phyloP scores from a whole-genome alignment of 2,113 vertebrate genomes.

The Litocranius walleri region DNA sequence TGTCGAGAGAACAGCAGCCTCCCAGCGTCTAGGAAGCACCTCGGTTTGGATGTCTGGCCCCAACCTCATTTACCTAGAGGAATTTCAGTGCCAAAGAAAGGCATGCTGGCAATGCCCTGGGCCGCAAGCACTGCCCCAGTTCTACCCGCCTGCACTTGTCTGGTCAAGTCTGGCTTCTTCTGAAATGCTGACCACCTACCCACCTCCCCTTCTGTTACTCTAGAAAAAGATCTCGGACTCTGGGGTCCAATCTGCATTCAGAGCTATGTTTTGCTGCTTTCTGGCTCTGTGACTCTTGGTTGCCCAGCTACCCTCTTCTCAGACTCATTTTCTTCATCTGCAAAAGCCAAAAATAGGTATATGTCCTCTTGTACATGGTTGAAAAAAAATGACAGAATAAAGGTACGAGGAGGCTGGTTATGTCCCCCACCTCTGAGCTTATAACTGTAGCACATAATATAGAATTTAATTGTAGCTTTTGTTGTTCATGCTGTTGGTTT shows the following conservation, averaged over 20 bases:
- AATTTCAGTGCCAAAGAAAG: neutral
- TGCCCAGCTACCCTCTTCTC: neutral
- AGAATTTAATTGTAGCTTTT: neutral
- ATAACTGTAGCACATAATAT: neutral
- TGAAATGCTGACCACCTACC: neutral
- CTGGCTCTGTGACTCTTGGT: neutral
- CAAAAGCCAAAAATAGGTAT: neutral
- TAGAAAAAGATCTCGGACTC: neutral
- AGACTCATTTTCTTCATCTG: neutral
- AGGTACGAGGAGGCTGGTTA: neutral
- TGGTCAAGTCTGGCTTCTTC: neutral
- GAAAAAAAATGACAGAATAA: neutral
- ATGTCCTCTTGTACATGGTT: neutral
- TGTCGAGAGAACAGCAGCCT: neutral
- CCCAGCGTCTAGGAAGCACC: neutral
- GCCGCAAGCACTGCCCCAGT: fast-evolving
- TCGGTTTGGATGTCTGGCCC: neutral
- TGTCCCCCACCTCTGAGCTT: neutral
- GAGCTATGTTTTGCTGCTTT: neutral
- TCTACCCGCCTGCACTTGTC: neutral
- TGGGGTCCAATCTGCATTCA: neutral
- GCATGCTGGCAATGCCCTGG: too few species aligned
- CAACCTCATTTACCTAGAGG: neutral
- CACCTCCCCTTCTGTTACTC: neutral
- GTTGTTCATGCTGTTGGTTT: neutral